Percentiles rank a stretch among this genome's conserved stretches.
These are phyloP conservation scores for Megamerina dolium DNA, from an alignment of 2,888 invertebrate genomes.

Conservation along the genomic window DNA sequence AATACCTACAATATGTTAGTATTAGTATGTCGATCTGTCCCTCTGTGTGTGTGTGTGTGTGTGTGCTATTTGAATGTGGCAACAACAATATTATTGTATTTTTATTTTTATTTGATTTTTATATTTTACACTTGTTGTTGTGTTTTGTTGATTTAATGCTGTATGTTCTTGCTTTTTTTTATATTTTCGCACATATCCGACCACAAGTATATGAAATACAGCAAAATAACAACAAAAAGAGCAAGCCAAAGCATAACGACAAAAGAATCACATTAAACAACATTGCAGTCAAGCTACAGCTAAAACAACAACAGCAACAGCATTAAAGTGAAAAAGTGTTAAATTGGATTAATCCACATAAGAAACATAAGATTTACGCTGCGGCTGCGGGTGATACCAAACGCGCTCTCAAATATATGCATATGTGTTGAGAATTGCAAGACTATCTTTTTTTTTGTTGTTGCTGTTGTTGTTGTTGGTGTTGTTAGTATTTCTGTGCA, in stretches of 20 bases:
- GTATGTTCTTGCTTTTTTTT: no score
- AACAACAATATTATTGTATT: no score
- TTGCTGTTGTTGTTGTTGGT: conserved; percentile 12
- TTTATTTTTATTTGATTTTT: no score
- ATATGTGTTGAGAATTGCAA: no score
- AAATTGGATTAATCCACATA: conserved; percentile 47
- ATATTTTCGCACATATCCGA: conserved; percentile 33
- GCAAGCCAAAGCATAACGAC: conserved; percentile 19
- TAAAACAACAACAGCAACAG: conserved; percentile 21
- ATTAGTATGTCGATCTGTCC: no score
- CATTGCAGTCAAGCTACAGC: neutral
- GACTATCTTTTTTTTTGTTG: neutral
- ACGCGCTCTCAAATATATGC: no score
- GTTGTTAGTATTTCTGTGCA: conserved; percentile 14
- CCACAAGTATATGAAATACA: conserved; percentile 39
- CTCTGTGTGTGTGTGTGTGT: no score
- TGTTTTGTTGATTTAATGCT: no score
- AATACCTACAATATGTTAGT: no score
- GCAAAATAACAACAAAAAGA: conserved; percentile 19
- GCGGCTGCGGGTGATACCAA: no score
- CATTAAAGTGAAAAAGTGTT: conserved; percentile 43
- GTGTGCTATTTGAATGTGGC: no score
- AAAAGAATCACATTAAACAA: neutral
- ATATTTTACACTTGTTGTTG: no score
- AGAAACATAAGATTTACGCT: conserved; percentile 47